Base-by-base conservation (phyloP, 2,113 vertebrate species). In the Notiomystis cincta region DNA sequence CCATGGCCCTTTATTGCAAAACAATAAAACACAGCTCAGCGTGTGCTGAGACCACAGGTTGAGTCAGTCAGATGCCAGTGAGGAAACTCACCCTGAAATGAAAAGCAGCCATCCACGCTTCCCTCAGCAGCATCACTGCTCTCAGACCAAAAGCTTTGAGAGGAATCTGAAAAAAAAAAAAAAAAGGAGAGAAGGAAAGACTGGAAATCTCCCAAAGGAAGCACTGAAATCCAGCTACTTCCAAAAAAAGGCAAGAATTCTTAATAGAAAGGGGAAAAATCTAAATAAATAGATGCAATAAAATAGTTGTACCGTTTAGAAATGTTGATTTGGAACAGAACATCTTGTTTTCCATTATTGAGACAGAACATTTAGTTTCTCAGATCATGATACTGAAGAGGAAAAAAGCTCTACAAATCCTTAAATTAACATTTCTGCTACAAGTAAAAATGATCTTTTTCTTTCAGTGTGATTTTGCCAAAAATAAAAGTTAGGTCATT, bases 1-100 rank as follows among this genome's bases (percentile, higher is more conserved):
- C 80, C 47, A 38, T 62, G 95, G 72, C 70, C 69, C 51, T 96
- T 96, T 97, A 91, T 95, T 97, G 72, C 92, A 91, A 96, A 97
- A 97, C 81, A 95, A 90, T 95, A 92, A 96, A 87, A 65, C 87
- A 89, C 71, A 90, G 40, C 15, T 83, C 44, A 53, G 21, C 3
- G 1, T 64, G 42, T 7, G 2, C 44, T 80, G 81, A 90, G n/a
- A 90, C n/a, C 48, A 78, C 44, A 87, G 66, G n/a, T 27, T 94
- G 72, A 87, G 37, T 95, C 70, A 90, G 50, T 64, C 17, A 10
- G 47, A 47, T 80, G 37, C 31, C 67, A 77, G 25, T 30, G 76
- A 92, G 62, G 65, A 97, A 89, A 76, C 18, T 76, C 72, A 60
- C 18, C 23, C 31, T 56, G 66, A 70, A 89, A 90, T 50, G n/a